Percentiles rank a stretch among this genome's conserved stretches.
Conservation (phyloP, 2,888 invertebrate genomes). For the Amphipoea lucens region DNA sequence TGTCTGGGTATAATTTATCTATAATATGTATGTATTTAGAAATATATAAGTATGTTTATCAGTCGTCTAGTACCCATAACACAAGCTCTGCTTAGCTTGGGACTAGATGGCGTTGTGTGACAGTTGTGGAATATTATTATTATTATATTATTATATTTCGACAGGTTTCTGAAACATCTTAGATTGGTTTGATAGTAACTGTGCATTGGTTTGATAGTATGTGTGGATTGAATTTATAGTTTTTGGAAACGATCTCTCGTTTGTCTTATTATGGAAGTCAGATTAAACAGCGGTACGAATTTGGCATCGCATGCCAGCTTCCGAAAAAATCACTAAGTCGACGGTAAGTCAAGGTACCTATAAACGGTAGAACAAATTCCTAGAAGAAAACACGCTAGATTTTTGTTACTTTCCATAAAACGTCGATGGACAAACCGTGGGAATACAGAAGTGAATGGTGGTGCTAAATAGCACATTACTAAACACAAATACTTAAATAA, state of each 20-base stretch:
- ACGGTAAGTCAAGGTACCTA: not conserved
- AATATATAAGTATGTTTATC: too few species aligned
- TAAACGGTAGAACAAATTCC: not conserved
- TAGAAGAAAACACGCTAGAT: not conserved
- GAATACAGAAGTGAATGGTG: constrained; percentile 47
- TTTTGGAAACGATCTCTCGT: not conserved
- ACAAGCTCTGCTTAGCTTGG: too few species aligned
- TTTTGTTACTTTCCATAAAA: constrained; percentile 7
- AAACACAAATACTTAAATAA: constrained; percentile 48
- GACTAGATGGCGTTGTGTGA: too few species aligned
- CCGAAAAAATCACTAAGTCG: not conserved
- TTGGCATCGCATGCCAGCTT: not conserved
- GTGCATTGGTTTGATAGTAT: not conserved
- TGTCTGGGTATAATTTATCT: too few species aligned
- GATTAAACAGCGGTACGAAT: not conserved
- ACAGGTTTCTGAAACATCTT: not conserved
- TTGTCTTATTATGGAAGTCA: not conserved
- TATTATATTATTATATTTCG: too few species aligned
- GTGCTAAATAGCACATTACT: constrained; percentile 55
- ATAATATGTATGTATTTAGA: too few species aligned
- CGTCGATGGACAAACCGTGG: constrained; percentile 28
- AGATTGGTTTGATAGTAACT: not conserved
- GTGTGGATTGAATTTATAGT: not conserved
- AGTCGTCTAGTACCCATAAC: too few species aligned
- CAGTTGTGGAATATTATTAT: too few species aligned